Base-by-base conservation (phyloP, 2,113 vertebrate genomes). In the Xenus cinereus region DNA sequence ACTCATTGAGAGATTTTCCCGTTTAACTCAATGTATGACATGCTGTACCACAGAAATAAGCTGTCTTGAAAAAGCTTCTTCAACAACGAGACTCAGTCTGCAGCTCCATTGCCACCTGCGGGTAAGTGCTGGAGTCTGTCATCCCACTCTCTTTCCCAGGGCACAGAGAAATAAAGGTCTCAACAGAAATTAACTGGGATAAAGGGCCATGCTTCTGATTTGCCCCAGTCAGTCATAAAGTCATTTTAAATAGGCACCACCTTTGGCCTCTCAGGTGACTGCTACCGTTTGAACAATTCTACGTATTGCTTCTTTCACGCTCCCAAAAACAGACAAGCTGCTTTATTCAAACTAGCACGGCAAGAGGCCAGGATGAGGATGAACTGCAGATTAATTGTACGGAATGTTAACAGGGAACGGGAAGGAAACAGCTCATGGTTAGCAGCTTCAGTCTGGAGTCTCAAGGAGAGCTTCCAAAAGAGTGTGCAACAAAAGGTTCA, bases 81-180 rank as follows among this genome's bases (percentile, higher is more conserved):
- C 84, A 84, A 89, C 85, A 86, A 89, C 77, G 26, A 94, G 84
- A 45, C 51, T 18, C 7, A 86, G 56, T 22, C 80, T 93, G 84
- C 60, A 94, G 78, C 78, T 96, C 84, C 90, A 93, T 95, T 97
- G 90, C 94, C 97, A 97, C 95, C 97, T 97, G 91, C 3, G 33
- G 93, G 84, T 66, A 54, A 85, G 64, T 46, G 51, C 75, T 88
- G 90, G 86, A 81, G 74, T 82, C 54, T 93, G 28, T 37, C 91
- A 39, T 6, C n/a, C 69, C 3, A 0, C 26, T 91, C 43, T 1
- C 3, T 24, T 74, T 84, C 64, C 48, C 30, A 48, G n/a, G 57
- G 45, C 45, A 60, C 18, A 20, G 48, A 60, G 17, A 32, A 51
- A 46, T 10, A 63, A 66, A 50, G 21, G 14, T 11, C 39, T 7